Evolutionary conservation across 2,888 invertebrate genomes (phyloP), one percentile per base, ranked within the genome.

Genomic region (Limulus polyphemus): DNA sequence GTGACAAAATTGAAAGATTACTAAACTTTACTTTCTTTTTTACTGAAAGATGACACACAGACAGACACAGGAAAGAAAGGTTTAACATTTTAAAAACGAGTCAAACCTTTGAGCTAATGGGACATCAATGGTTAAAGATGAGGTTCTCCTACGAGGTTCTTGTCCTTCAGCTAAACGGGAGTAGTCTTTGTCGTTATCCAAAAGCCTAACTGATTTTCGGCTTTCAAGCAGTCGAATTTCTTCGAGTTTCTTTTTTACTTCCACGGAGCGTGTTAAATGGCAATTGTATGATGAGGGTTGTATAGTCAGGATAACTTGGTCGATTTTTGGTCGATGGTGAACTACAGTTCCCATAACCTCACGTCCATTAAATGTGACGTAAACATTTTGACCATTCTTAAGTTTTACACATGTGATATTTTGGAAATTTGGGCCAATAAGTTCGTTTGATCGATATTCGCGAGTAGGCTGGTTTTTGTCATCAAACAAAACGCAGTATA

Each of bases 341-440:
- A 70, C 63, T 10, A 77, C 75, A 5, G 65, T 32, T 57, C 90
- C 93, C 73, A 84, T 83, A 70, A 91, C 87, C 78, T 95, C 95
- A 57, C 95, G 83, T 7, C 94, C 94, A 79, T 94, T 93, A 81
- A 89, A 85, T 46, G 95, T 97, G 70, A 95, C 84, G 79, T 84
- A 97, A 65, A 93, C 89, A 74, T 87, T 87, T 79, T 97, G 97
- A 51, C 88, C 89, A 48, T 84, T 80, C 71, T 85, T 84, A 73
- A 95, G 82, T 68, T 83, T 83, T 63, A 90, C 84, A n/a, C 62
- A 60, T 69, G 84, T 81, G 70, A 93, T 84, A 66, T 86, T 84
- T 67, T 89, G 87, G 79, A 97, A 97, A 55, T 95, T 95, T 64
- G 92, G 92, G 51, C 95, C 97, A 74, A 95, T 88, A 67, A 97